A percentile compares a stretch with the other conserved stretches of the same genome.
These are phyloP conservation scores for Orientallactaga bullata DNA, from an alignment of 2,113 vertebrate genomes.

Conservation along the genomic window DNA sequence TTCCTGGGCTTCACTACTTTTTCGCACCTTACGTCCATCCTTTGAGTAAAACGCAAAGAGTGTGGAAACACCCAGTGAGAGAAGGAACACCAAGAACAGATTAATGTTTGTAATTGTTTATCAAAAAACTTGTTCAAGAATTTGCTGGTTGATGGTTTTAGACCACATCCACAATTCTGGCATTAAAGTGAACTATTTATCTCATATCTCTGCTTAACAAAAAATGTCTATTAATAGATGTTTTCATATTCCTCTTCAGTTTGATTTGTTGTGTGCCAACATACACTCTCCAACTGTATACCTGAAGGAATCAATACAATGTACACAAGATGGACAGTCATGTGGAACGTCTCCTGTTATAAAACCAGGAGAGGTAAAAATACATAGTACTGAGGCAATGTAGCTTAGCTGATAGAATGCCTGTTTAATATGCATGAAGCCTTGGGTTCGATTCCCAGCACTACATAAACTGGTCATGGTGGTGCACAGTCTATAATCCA, in stretches of 20 bases:
- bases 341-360: slow-evolving; percentile 76
- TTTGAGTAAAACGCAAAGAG: too few species aligned
- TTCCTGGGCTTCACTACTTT: too few species aligned
- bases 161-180: background rate
- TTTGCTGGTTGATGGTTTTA: background rate
- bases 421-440: too few species aligned
- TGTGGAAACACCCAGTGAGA: too few species aligned
- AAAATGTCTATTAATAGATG: slow-evolving; percentile 63
- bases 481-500: too few species aligned
- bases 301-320: slow-evolving; percentile 60
- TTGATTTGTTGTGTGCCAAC: slow-evolving; percentile 74
- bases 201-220: slow-evolving; percentile 57
- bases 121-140: background rate
- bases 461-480: too few species aligned
- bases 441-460: too few species aligned
- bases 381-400: background rate
- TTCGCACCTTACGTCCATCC: too few species aligned
- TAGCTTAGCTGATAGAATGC: too few species aligned
- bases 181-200: background rate
- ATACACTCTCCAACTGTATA: slow-evolving; percentile 79
- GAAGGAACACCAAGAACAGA: too few species aligned
- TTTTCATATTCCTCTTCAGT: slow-evolving; percentile 73
- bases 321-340: slow-evolving; percentile 55
- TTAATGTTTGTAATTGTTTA: background rate
- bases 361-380: slow-evolving; percentile 67